Evolutionary conservation across 2,888 invertebrate genomes (phyloP), one percentile per base, ranked within the genome.

Genomic region (Erynnis tages): DNA sequence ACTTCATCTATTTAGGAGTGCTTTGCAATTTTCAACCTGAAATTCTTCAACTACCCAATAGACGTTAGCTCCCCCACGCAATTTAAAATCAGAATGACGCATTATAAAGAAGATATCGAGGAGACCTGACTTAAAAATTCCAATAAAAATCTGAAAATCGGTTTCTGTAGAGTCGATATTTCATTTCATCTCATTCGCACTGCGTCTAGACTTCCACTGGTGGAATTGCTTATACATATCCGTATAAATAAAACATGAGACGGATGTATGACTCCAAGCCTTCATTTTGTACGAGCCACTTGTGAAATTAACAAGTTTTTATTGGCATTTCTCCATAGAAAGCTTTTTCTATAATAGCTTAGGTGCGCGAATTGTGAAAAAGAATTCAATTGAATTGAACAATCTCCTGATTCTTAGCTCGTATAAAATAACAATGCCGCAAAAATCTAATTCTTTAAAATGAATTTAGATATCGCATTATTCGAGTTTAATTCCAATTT

Each of bases 221-320:
- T 66, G 65, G 69, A 70, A 82, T 83, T 79, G 76, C 74, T 80
- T 80, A 77, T 76, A 65, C 63, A 64, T 75, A 65, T 62, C 61
- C 67, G 59, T 68, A 82, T 85, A 78, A 82, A 86, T 86, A 80
- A 82, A 72, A 82, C 82, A 86, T 85, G 80, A 85, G 76, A 70
- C 75, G 71, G 75, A 78, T 82, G 82, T 83, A 81, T 80, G 75
- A 78, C 75, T 76, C 69, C 69, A 62, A 70, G 69, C 70, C 76
- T 76, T 74, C 72, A 75, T 79, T 78, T 76, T 76, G 73, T 70
- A 67, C 69, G 65, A 72, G 67, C 73, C 70, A 74, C 74, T 78
- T 73, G 73, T 73, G 71, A 83, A 83, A 84, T 84, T 83, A 84
- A 82, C 76, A 69, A 73, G 76, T 76, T 78, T 76, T 78, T 80